Evolutionary conservation across 2,113 vertebrate genomes (phyloP).

Genomic region (Antennarius striatus): DNA sequence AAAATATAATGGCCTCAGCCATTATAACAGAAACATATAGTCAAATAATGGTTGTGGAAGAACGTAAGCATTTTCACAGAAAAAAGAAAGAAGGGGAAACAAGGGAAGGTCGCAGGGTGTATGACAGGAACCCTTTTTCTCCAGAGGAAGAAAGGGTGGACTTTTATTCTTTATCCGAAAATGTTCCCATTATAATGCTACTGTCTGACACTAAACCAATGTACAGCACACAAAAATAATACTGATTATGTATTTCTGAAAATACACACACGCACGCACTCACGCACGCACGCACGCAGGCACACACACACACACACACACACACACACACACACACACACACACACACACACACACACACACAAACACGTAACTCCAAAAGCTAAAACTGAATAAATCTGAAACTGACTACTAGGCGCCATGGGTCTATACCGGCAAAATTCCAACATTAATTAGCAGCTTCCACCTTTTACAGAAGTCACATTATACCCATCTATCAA

Average conservation of each 20-base stretch:
- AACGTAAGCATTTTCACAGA: slow-evolving; percentile 23
- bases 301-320: too few relatives aligned
- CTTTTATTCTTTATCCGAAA: slow-evolving; percentile 25
- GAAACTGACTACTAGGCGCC: too few relatives aligned
- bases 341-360: too few relatives aligned
- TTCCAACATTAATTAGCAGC: slow-evolving; percentile 59
- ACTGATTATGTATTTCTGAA: neutral
- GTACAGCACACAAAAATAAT: slow-evolving; percentile 17
- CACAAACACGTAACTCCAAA: too few relatives aligned
- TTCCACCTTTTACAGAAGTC: slow-evolving; percentile 42
- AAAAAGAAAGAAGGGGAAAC: slow-evolving; percentile 30
- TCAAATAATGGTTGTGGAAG: slow-evolving; percentile 51
- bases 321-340: too few relatives aligned
- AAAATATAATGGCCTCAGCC: slow-evolving; percentile 63
- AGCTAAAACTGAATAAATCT: too few relatives aligned
- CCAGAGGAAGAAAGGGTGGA: slow-evolving; percentile 29
- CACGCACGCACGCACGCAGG: too few relatives aligned
- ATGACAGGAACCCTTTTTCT: slow-evolving; percentile 24
- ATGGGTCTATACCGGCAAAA: too few relatives aligned
- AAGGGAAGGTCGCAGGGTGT: slow-evolving; percentile 25
- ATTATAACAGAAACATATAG: slow-evolving; percentile 64
- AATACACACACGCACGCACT: too few relatives aligned
- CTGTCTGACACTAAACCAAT: slow-evolving; percentile 12
- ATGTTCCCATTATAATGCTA: slow-evolving; percentile 34
- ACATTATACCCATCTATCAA: slow-evolving; percentile 39